phyloP scores from a whole-genome alignment of 2,888 invertebrate species.

The Brassicogethes aeneus region DNA sequence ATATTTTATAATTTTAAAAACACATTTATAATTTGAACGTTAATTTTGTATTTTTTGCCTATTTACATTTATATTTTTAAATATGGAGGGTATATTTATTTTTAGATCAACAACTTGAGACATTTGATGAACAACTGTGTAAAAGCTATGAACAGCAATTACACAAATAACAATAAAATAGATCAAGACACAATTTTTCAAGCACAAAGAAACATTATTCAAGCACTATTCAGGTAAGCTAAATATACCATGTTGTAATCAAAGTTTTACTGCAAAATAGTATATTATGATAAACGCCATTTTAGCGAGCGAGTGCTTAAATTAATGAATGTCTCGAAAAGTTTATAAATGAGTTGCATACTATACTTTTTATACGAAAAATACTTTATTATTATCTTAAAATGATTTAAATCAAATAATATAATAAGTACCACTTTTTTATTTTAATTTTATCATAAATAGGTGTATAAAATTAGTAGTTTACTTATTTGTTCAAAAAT shows the following conservation, averaged over 20 bases:
- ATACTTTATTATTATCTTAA: no score
- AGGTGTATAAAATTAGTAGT: no score
- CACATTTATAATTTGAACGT: no score
- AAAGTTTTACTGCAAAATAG: neutral
- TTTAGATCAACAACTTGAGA: conserved; percentile 65
- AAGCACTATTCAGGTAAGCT: neutral
- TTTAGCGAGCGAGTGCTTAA: neutral
- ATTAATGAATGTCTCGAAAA: neutral
- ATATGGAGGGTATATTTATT: no score
- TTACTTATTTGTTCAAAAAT: no score
- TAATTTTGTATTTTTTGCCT: no score
- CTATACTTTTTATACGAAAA: neutral
- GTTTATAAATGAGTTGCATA: neutral
- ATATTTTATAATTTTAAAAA: no score
- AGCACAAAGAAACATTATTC: neutral
- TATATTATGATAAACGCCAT: neutral
- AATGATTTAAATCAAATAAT: no score
- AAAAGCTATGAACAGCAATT: conserved; percentile 34
- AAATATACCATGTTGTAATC: no score
- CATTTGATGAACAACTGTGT: conserved; percentile 62
- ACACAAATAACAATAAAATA: neutral
- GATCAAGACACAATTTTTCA: neutral
- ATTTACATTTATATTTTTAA: no score
- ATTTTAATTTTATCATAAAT: no score
- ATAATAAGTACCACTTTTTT: no score